These are phyloP conservation scores for Anhinga rufa DNA, from an alignment of 2,113 vertebrate species.

Conservation along the genomic window DNA sequence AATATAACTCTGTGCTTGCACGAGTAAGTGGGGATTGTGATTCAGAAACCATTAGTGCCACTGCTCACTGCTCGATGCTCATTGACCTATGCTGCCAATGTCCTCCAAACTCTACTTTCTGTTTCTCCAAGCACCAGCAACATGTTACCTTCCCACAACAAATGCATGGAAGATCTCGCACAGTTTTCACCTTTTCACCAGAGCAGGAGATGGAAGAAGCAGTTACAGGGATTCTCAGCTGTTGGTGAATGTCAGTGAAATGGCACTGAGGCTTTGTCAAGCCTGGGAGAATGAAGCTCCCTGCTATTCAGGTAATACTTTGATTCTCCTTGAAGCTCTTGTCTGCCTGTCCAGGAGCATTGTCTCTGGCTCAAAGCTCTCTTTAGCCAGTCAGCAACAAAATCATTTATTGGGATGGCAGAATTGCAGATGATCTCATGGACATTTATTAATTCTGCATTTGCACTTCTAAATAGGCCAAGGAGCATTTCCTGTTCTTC, in stretches of 20 bases:
- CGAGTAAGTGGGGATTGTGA: not conserved
- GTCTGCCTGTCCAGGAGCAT: not conserved
- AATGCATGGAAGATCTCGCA: not conserved
- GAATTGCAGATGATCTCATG: not conserved
- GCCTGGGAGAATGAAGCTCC: not conserved
- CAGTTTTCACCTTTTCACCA: not conserved
- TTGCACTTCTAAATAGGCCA: constrained; percentile 1
- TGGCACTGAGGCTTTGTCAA: not conserved
- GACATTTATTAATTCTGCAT: not conserved
- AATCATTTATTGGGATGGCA: not conserved
- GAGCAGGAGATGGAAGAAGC: not conserved
- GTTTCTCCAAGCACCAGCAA: not conserved
- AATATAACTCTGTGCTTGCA: not conserved
- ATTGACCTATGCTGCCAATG: not conserved
- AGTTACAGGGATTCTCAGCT: not conserved
- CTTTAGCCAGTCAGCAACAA: not conserved
- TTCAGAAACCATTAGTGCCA: not conserved
- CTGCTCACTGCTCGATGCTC: not conserved
- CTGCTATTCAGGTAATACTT: not conserved
- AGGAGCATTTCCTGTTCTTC: not conserved
- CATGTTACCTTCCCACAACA: not conserved
- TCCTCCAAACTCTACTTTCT: not conserved
- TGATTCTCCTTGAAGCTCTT: not conserved
- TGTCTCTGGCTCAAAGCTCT: not conserved
- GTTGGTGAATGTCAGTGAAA: not conserved